phyloP scores from a whole-genome alignment of 2,888 invertebrate genomes.

The Liopterus haemorrhoidalis region DNA sequence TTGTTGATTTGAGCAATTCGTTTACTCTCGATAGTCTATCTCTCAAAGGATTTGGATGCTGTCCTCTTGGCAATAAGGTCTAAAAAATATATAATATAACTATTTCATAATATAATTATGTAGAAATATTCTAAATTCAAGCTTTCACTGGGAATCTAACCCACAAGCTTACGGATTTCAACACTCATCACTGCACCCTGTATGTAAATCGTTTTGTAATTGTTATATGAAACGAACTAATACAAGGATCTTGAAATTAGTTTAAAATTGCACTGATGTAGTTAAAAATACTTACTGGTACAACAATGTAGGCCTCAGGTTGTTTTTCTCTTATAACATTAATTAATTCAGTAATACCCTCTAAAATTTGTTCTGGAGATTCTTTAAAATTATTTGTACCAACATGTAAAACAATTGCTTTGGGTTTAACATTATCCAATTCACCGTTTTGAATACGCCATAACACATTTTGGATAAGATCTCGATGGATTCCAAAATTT shows the following conservation, averaged over 20 bases:
- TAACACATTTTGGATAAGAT: slow-evolving; percentile 80
- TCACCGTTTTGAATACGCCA: slow-evolving; percentile 89
- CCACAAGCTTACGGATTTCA: no score
- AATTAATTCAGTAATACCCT: slow-evolving; percentile 75
- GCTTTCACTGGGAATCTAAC: no score
- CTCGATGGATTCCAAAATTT: slow-evolving; percentile 85
- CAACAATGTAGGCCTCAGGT: slow-evolving; percentile 72
- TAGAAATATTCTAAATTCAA: slow-evolving; percentile 6
- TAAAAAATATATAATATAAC: no score
- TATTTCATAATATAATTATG: background rate
- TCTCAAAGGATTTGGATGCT: slow-evolving; percentile 73
- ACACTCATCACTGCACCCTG: background rate
- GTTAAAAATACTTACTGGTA: slow-evolving; percentile 80
- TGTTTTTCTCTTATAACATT: slow-evolving; percentile 68
- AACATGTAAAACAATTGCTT: slow-evolving; percentile 81
- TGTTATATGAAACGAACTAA: no score
- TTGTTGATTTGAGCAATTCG: slow-evolving; percentile 60
- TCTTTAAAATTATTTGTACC: slow-evolving; percentile 84
- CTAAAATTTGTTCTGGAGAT: slow-evolving; percentile 72
- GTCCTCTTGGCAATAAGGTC: slow-evolving; percentile 84
- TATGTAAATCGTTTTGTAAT: background rate
- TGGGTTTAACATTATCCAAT: slow-evolving; percentile 81
- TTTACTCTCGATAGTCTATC: slow-evolving; percentile 74
- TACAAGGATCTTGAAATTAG: no score
- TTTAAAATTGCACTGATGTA: no score